These are phyloP conservation scores for Oscheius onirici DNA, from an alignment of 2,888 invertebrate species.

Conservation along the genomic window DNA sequence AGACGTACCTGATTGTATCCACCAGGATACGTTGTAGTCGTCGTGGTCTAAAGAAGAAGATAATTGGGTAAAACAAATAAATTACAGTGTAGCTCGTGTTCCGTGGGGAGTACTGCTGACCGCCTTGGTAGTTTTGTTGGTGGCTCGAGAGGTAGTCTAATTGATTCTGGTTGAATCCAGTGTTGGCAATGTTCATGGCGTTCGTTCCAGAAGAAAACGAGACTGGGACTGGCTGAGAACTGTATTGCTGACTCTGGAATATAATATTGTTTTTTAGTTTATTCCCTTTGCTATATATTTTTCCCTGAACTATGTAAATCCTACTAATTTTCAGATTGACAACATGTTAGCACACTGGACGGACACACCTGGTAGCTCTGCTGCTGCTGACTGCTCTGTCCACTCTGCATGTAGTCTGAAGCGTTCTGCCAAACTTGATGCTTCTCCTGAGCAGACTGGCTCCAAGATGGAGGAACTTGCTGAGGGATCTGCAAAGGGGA, in stretches of 20 bases:
- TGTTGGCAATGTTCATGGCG: slow-evolving; percentile 45
- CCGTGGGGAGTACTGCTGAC: slow-evolving; percentile 44
- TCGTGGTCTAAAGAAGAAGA: neutral
- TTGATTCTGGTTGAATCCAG: slow-evolving; percentile 57
- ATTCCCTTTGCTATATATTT: too few relatives aligned
- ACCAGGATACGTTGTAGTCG: slow-evolving; percentile 3
- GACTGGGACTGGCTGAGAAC: neutral
- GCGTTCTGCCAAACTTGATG: slow-evolving; percentile 65
- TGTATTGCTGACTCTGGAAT: slow-evolving; percentile 25
- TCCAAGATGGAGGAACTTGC: slow-evolving; percentile 62
- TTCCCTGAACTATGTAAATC: neutral
- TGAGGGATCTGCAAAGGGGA: slow-evolving; percentile 46
- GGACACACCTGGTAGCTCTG: slow-evolving; percentile 29
- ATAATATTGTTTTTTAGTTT: too few relatives aligned
- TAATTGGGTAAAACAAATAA: neutral
- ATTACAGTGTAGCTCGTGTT: slow-evolving; percentile 14
- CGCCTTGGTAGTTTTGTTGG: slow-evolving; percentile 45
- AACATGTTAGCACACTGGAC: slow-evolving; percentile 6
- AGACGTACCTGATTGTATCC: slow-evolving; percentile 13
- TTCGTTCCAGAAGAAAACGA: slow-evolving; percentile 25
- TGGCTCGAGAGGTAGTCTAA: slow-evolving; percentile 48
- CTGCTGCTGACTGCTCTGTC: slow-evolving; percentile 31
- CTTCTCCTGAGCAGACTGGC: slow-evolving; percentile 52
- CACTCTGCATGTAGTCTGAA: slow-evolving; percentile 51
- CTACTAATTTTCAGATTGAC: neutral